Conservation (phyloP, 2,888 invertebrate genomes). For the Cacoxenus indagator region DNA sequence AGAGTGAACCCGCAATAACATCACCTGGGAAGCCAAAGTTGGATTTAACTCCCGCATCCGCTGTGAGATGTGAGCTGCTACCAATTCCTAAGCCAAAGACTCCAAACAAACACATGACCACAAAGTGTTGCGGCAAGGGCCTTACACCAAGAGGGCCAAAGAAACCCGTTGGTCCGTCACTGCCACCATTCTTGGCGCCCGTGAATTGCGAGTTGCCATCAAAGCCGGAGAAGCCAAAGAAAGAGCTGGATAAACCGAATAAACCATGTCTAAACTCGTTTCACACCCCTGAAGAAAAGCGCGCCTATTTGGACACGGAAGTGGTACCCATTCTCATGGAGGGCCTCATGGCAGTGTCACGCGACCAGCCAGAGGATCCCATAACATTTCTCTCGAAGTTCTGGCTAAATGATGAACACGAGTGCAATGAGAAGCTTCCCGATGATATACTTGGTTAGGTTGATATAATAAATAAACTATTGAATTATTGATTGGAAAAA, state of each 20-base stretch:
- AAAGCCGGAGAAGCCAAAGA: slow-evolving; percentile 22
- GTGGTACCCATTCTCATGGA: slow-evolving; percentile 51
- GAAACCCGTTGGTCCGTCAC: not conserved
- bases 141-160: not conserved
- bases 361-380: slow-evolving; percentile 46
- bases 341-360: slow-evolving; percentile 48
- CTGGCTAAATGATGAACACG: slow-evolving; percentile 45
- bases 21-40: not conserved
- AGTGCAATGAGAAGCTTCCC: slow-evolving; percentile 43
- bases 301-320: slow-evolving; percentile 36
- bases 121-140: slow-evolving; percentile 28
- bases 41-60: not conserved
- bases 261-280: not conserved
- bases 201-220: not conserved
- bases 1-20: not conserved
- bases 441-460: slow-evolving; percentile 35
- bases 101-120: slow-evolving; percentile 13
- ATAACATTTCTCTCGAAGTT: slow-evolving; percentile 43
- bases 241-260: not conserved
- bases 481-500: slow-evolving; percentile 43
- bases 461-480: not conserved
- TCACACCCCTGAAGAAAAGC: slow-evolving; percentile 32
- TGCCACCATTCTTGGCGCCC: slow-evolving; percentile 20
- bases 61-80: not conserved
- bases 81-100: not conserved